Evolutionary conservation across 2,797 vertebrate species (phyloP), one percentile per base, ranked within the genome.

Genomic region (Ataeniobius toweri): DNA sequence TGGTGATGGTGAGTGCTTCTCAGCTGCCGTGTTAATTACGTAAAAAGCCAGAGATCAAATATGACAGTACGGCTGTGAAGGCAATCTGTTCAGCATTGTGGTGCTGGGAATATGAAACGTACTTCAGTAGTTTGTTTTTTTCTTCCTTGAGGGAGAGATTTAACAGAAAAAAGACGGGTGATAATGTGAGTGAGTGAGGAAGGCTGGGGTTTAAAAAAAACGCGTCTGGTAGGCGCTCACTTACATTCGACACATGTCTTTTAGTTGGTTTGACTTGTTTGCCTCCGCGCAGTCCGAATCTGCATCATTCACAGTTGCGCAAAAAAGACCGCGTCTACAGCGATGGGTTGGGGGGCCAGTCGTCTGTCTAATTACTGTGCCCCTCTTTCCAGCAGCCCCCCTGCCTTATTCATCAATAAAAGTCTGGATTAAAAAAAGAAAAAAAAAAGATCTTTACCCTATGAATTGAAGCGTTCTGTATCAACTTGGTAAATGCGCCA

Each of bases 211-310:
- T 36, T 36, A 36, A 36, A 36, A 36, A 94, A 96, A 95, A 96
- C 94, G 95, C 96, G 96, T 96, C 96, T 90, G 95, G 93, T 95
- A 94, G 91, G 92, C 94, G 93, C 94, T 92, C 87, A 78, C 88
- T 53, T 51, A 16, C 16, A 51, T 53, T 53, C 18, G 65, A 68
- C 31, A 5, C 56, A 46, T 80, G 44, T 39, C 28, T 24, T 36
- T 58, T 9, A 73, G 78, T 61, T 67, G 55, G 69, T 83, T 65
- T 6, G 39, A 16, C 48, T 39, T 59, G 74, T 74, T 48, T 48
- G 36, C 26, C 77, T 22, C 24, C 1, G 75, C 75, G 16, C 56
- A 41, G 28, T 70, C 55, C 24, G 20, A 74, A 84, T 74, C 56
- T 58, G 81, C 88, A 86, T 90, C 86, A 84, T 84, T 83, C 85